Evolutionary conservation across 2,888 invertebrate species (phyloP), one percentile per base, ranked within the genome.

Genomic region (Orthosia incerta): DNA sequence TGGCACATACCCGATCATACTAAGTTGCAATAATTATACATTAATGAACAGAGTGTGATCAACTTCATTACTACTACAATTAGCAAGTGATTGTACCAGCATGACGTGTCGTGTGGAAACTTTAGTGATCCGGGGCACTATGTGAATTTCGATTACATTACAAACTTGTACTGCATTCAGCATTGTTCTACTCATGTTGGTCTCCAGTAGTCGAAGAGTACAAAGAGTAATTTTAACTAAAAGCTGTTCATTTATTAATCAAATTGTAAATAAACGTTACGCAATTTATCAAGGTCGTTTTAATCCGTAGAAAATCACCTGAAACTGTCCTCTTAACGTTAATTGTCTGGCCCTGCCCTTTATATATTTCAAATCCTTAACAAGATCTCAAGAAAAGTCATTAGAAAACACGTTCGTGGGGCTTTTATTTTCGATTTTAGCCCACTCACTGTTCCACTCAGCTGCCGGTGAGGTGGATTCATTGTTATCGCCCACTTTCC

Each of bases 371-470:
- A 70, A 73, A 83, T 79, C 80, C 60, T 31, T 74, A 80, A 83
- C 80, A 75, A 83, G 66, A 56, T 80, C 75, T 83, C 57, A 61
- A 74, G 84, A 74, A 73, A 80, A 80, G 66, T 81, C 80, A 83
- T 83, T 84, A 74, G 68, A 71, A 82, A 83, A 82, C 82, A 74
- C 71, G 77, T 77, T 73, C 59, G 26, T 39, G 56, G 75, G 62
- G 78, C 82, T 78, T 84, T 81, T 83, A 83, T 81, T 83, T 83
- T 72, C 79, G 63, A 85, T 84, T 82, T 74, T 64, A 74, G 67
- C 71, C 64, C 80, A 71, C 83, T 83, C 73, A 73, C 65, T 66
- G 72, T 65, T 82, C 82, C 71, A 71, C 78, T 81, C 70, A 56
- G 66, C 64, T 64, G 69, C 56, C 69, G 50, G 26, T 20, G 46